A percentile compares a stretch with the other conserved stretches of the same genome.
Evolutionary conservation across 2,888 invertebrate genomes (phyloP).

Genomic region (Brachynemurus nebulosus): DNA sequence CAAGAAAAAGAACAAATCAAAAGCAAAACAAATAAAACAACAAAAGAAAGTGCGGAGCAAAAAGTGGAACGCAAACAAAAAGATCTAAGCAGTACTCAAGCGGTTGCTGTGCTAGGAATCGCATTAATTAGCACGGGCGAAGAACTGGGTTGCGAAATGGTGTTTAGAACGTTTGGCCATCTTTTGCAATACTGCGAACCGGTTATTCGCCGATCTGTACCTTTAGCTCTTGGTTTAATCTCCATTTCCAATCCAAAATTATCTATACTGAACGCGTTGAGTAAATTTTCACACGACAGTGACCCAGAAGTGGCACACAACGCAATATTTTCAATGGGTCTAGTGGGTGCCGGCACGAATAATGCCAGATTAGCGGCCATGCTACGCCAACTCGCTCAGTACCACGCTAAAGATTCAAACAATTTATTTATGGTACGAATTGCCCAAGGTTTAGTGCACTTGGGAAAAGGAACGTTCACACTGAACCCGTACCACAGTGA

Average conservation of each 20-base stretch:
- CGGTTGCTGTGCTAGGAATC: slow-evolving; percentile 90
- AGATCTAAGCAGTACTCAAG: slow-evolving; percentile 76
- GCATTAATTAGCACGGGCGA: slow-evolving; percentile 96
- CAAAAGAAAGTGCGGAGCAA: slow-evolving; percentile 30
- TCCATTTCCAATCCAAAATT: slow-evolving; percentile 95
- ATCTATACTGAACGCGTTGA: slow-evolving; percentile 87
- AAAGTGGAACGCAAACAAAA: slow-evolving; percentile 36
- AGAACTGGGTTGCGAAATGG: slow-evolving; percentile 97
- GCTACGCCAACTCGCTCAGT: slow-evolving; percentile 90
- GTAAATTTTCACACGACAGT: slow-evolving; percentile 96
- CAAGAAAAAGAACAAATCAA: not conserved
- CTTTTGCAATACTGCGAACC: slow-evolving; percentile 88
- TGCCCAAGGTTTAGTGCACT: slow-evolving; percentile 90
- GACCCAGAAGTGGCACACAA: slow-evolving; percentile 96
- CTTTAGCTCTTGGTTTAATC: slow-evolving; percentile 85
- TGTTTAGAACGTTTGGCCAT: slow-evolving; percentile 87
- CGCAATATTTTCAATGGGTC: slow-evolving; percentile 94
- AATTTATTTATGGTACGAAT: slow-evolving; percentile 95
- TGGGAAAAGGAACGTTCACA: slow-evolving; percentile 96
- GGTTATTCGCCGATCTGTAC: slow-evolving; percentile 85
- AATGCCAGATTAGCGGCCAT: slow-evolving; percentile 83
- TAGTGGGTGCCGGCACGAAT: slow-evolving; percentile 80
- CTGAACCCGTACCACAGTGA: slow-evolving; percentile 94
- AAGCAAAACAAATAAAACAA: slow-evolving; percentile 13
- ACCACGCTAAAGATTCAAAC: slow-evolving; percentile 91